Conservation (phyloP, 2,888 invertebrate species). For the Auanema sp. region DNA sequence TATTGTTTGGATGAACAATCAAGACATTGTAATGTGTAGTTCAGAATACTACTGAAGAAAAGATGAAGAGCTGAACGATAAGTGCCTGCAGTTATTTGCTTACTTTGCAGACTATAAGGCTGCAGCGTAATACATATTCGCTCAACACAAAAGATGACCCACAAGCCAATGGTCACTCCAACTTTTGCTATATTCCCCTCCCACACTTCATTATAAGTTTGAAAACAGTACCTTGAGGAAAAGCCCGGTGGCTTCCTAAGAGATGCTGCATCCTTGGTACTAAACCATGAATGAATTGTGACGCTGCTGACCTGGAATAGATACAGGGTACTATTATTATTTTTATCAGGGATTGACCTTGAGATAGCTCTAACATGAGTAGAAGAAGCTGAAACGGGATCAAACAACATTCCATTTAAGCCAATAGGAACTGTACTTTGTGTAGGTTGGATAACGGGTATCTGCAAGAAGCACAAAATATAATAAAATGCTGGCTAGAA, state of each 20-base stretch:
- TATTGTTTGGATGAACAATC: no score
- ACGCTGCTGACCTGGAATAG: conserved; percentile 38
- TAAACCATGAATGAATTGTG: conserved; percentile 45
- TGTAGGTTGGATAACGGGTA: conserved; percentile 19
- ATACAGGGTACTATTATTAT: background rate
- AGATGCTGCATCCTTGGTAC: conserved; percentile 58
- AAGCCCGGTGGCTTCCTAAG: conserved; percentile 23
- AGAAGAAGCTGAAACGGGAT: conserved; percentile 11
- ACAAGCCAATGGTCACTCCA: background rate
- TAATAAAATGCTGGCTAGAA: no score
- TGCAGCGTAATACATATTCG: background rate
- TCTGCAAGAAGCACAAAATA: conserved; percentile 15
- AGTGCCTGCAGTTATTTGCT: no score
- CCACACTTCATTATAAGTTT: background rate
- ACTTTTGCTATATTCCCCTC: background rate
- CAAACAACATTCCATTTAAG: conserved; percentile 20
- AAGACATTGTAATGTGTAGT: no score
- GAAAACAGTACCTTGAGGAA: conserved; percentile 13
- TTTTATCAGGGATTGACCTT: background rate
- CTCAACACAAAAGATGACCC: background rate
- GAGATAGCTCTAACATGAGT: conserved; percentile 1
- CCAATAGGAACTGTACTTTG: conserved; percentile 11
- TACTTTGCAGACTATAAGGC: no score
- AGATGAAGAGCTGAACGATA: no score
- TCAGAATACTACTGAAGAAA: no score